A percentile compares a stretch with the other conserved stretches of the same genome.
Conservation (phyloP, 2,113 vertebrate species). For the Axis porcinus region DNA sequence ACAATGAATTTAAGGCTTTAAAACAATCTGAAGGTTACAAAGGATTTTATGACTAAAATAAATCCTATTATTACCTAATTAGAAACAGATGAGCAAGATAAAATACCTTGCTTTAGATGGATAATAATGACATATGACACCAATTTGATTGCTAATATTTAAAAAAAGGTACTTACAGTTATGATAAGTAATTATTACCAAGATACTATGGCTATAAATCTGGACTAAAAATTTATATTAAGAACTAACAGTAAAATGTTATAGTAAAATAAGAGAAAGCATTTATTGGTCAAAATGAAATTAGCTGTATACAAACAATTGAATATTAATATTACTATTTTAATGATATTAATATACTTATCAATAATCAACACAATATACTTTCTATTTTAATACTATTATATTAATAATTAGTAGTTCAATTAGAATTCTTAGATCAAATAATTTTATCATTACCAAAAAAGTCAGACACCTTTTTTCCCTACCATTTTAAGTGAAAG, state of each 20-base stretch:
- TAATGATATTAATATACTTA: background rate
- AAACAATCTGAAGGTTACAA: slow-evolving; percentile 17
- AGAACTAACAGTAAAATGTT: slow-evolving; percentile 7
- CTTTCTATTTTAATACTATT: background rate
- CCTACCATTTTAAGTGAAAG: background rate
- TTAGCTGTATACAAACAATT: background rate
- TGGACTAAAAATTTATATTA: slow-evolving; percentile 12
- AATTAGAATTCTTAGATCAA: slow-evolving; percentile 24
- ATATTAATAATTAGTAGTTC: background rate
- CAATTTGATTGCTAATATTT: background rate
- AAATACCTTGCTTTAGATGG: background rate
- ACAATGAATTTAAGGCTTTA: slow-evolving; percentile 36
- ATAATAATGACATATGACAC: background rate
- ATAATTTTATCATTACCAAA: slow-evolving; percentile 40
- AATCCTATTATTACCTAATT: background rate
- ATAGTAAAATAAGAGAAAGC: slow-evolving; percentile 16
- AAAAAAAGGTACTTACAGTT: slow-evolving; percentile 20
- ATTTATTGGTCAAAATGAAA: slow-evolving; percentile 7
- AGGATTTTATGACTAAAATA: slow-evolving; percentile 15
- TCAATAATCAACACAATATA: background rate
- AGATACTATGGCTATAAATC: background rate
- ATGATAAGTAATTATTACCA: slow-evolving; percentile 25
- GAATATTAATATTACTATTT: background rate
- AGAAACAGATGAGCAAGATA: slow-evolving; percentile 33
- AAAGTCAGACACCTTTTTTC: background rate